These are phyloP conservation scores for Zoanthus sansibaricus DNA, from an alignment of 92 coral and sea anemone genomes.

Conservation along the genomic window DNA sequence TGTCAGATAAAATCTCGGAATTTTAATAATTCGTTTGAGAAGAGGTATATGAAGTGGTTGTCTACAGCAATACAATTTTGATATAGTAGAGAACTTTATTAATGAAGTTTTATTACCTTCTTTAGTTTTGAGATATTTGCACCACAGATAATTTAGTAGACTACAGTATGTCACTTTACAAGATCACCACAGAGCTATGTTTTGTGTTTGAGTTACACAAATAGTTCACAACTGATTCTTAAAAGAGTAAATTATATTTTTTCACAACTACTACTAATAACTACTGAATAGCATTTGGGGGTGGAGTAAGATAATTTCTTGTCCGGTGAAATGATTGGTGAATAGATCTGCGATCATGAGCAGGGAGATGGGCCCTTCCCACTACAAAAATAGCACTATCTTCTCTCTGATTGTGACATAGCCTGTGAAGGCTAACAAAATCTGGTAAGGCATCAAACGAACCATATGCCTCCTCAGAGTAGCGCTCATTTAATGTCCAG, in stretches of 20 bases:
- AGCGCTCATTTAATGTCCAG: conserved; percentile 61
- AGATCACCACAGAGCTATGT: background rate
- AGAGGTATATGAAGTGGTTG: background rate
- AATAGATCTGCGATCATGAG: conserved; percentile 53
- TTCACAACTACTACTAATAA: background rate
- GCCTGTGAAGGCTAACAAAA: conserved; percentile 60
- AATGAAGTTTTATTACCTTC: background rate
- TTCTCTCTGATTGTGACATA: conserved; percentile 65
- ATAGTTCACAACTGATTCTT: background rate
- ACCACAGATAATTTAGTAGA: background rate
- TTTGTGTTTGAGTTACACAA: background rate
- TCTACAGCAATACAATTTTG: background rate
- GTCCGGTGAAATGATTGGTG: conserved; percentile 65
- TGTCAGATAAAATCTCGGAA: background rate
- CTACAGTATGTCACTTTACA: background rate
- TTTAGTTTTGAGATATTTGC: background rate
- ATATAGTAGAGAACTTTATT: background rate
- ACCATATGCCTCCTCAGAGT: conserved; percentile 54
- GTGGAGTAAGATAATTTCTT: conserved; percentile 54
- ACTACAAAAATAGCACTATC: conserved; percentile 70
- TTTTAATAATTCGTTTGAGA: background rate
- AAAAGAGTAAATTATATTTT: background rate
- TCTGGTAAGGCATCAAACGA: conserved; percentile 77
- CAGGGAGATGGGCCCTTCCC: conserved; percentile 65
- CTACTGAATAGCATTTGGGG: conserved; percentile 34